Percentiles rank a stretch among this genome's conserved stretches.
These are phyloP conservation scores for Bathynomus jamesi DNA, from an alignment of 1,140 invertebrate species.

Conservation along the genomic window DNA sequence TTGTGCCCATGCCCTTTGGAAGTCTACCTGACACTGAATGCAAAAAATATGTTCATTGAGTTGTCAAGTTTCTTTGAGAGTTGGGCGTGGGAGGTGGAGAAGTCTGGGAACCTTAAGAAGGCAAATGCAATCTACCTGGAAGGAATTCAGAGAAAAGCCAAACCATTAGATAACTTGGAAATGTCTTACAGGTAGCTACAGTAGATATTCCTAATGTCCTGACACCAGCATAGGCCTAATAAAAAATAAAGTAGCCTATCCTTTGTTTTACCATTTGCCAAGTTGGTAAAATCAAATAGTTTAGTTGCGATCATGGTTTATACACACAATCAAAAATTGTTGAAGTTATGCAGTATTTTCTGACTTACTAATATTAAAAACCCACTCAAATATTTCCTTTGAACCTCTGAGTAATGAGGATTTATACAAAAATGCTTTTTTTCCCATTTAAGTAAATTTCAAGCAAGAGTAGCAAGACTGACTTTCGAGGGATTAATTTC, in stretches of 20 bases:
- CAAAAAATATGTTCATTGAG: conserved; percentile 41
- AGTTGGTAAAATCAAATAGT: background rate
- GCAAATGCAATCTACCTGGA: conserved; percentile 43
- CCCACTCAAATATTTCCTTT: background rate
- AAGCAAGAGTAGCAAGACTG: background rate
- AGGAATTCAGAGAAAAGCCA: conserved; percentile 40
- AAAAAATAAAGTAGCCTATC: no score
- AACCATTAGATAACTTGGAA: conserved; percentile 40
- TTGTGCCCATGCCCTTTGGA: conserved; percentile 39
- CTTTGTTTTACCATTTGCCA: conserved; percentile 18
- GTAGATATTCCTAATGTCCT: no score
- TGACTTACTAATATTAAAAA: background rate
- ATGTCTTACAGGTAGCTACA: conserved; percentile 41
- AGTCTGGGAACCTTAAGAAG: conserved; percentile 42
- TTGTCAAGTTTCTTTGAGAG: conserved; percentile 42
- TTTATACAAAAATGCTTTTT: background rate
- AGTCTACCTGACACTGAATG: conserved; percentile 42
- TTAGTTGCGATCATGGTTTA: background rate
- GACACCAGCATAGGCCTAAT: no score
- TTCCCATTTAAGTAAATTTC: conserved; percentile 7
- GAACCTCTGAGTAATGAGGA: background rate
- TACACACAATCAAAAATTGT: background rate
- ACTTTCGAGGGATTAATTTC: background rate
- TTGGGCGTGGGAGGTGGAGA: conserved; percentile 44
- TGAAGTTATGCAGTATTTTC: background rate